A percentile compares a stretch with the other conserved stretches of the same genome.
phyloP scores from a whole-genome alignment of 2,797 vertebrate genomes.

The Mus spretus region DNA sequence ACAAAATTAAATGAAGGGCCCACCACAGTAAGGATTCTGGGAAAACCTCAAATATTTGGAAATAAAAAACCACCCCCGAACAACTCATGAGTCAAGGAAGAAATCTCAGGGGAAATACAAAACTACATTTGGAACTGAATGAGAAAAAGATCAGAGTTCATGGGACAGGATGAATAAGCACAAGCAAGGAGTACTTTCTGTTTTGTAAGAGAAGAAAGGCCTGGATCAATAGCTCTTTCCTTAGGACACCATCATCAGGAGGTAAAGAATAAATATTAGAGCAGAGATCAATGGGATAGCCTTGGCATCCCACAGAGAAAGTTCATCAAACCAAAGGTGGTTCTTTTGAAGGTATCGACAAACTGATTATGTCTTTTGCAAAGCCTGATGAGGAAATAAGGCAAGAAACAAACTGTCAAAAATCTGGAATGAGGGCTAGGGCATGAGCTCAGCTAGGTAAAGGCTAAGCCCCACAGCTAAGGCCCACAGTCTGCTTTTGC shows the following conservation, averaged over 20 bases:
- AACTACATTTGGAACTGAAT: constrained; percentile 35
- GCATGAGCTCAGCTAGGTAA: no score
- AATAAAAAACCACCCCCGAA: neutral
- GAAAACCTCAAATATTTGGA: constrained; percentile 59
- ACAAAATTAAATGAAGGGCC: constrained; percentile 40
- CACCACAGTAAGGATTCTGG: neutral
- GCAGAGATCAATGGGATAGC: neutral
- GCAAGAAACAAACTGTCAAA: neutral
- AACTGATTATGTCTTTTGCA: neutral
- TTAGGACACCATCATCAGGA: neutral
- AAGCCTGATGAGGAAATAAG: neutral
- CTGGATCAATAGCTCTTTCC: neutral
- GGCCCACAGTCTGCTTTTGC: neutral
- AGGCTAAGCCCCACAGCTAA: neutral
- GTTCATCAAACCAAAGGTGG: neutral
- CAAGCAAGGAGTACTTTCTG: neutral
- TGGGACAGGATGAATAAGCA: neutral
- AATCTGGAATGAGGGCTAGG: neutral
- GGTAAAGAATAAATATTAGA: neutral
- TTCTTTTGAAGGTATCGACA: constrained; percentile 7
- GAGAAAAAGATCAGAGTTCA: neutral
- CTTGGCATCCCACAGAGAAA: neutral
- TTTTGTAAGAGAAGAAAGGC: neutral
- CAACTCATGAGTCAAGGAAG: neutral
- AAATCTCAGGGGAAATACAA: constrained; percentile 23